Percentiles rank a stretch among this genome's conserved stretches.
Evolutionary conservation across 2,888 invertebrate species (phyloP).

Genomic region (Horisme vitalbata): DNA sequence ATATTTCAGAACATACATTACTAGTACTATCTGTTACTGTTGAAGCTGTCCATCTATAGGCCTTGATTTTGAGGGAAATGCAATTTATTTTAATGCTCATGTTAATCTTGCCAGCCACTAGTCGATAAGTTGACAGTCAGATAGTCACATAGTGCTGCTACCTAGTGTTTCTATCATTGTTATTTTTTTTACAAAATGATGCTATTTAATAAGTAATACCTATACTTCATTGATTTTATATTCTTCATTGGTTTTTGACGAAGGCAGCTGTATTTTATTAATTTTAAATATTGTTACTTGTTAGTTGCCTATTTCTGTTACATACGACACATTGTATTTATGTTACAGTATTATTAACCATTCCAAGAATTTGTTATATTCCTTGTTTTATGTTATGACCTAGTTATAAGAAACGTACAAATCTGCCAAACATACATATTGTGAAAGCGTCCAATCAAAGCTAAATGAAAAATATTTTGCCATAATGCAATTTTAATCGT

Average conservation of each 20-base stretch:
- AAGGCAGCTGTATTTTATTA: slow-evolving; percentile 12
- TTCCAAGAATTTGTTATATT: slow-evolving; percentile 27
- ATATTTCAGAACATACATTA: too few species aligned
- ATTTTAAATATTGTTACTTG: slow-evolving; percentile 11
- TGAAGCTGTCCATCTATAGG: background rate
- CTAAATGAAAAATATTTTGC: slow-evolving; percentile 36
- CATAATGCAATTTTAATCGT: slow-evolving; percentile 30
- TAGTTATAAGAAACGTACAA: slow-evolving; percentile 51
- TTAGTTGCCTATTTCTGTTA: slow-evolving; percentile 9
- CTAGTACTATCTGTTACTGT: background rate
- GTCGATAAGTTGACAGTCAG: slow-evolving; percentile 29
- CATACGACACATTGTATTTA: slow-evolving; percentile 13
- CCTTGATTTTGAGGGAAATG: slow-evolving; percentile 11
- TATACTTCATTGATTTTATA: background rate
- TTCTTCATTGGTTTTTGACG: too few species aligned
- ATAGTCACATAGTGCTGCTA: slow-evolving; percentile 20
- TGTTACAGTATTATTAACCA: slow-evolving; percentile 33
- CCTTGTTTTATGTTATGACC: slow-evolving; percentile 32
- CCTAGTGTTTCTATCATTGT: slow-evolving; percentile 17
- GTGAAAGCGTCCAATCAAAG: slow-evolving; percentile 47
- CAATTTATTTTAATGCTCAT: slow-evolving; percentile 49
- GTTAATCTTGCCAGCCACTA: slow-evolving; percentile 63
- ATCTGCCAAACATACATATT: slow-evolving; percentile 42
- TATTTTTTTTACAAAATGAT: slow-evolving; percentile 2
- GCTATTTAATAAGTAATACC: background rate